Evolutionary conservation across 2,797 vertebrate genomes (phyloP), one percentile per base, ranked within the genome.

Genomic region (Thunnus albacares): DNA sequence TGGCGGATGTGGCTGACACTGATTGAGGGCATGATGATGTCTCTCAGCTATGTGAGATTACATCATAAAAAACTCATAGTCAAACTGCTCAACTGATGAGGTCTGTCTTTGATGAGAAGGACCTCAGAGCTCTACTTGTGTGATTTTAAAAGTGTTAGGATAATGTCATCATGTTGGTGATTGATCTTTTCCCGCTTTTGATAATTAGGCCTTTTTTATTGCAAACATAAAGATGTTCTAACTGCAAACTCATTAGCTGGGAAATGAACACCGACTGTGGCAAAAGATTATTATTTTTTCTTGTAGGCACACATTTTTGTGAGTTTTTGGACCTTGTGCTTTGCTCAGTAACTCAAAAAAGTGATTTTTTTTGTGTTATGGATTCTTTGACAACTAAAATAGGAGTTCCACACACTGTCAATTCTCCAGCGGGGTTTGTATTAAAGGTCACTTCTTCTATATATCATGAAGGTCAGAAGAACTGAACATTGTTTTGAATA

Each of bases 191-290:
- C 18, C 33, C 2, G 17, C 57, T 60, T 51, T 68, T 74, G 30
- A 75, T 84, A 81, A 87, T 77, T 72, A 13, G 33, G 12, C 14
- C 26, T 67, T 68, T 75, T 72, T 84, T 80, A 86, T 85, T 75
- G 64, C 63, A 58, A 47, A 12, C 56, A 80, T 75, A 77, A 83
- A 82, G 24, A 75, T 78, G 49, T 24, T n/a, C 45, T 88, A 80
- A 86, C 75, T 84, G 26, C 77, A 83, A 79, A 84, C 58, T 71
- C 58, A 84, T 75, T 79, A 82, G 55, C 53, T 28, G 14, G 66
- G 30, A 85, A 88, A 84, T 70, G 30, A 86, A 71, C 47, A 38
- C 65, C 68, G 8, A 18, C 68, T 76, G 67, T 59, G 71, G 6
- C 35, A 68, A 45, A 68, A 72, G 71, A 86, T 71, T 28, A 68